These are phyloP conservation scores for Anguilla japonica DNA, from an alignment of 2,113 vertebrate genomes.

Conservation along the genomic window DNA sequence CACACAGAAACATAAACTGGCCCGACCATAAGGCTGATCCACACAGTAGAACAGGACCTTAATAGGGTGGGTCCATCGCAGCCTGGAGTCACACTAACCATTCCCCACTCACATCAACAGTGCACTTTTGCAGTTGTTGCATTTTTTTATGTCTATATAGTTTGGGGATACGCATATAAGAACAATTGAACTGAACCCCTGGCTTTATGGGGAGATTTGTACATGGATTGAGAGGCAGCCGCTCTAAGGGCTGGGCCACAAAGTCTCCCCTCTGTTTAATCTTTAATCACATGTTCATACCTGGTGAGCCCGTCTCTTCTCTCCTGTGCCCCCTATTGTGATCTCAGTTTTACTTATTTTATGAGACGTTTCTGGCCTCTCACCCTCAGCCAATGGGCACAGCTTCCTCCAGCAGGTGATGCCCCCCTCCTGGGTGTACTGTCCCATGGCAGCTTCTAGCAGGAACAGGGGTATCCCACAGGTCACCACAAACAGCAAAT, in stretches of 20 bases:
- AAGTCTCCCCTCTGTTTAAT: neutral
- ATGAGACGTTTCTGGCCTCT: constrained; percentile 3
- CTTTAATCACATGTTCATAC: neutral
- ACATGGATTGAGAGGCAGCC: no score
- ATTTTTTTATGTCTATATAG: no score
- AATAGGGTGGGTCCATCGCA: no score
- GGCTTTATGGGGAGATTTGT: no score
- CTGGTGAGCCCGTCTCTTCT: neutral
- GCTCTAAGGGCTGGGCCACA: neutral
- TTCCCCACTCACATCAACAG: no score
- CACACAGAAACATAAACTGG: no score
- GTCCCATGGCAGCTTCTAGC: constrained; percentile 65
- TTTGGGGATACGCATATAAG: no score
- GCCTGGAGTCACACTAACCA: no score
- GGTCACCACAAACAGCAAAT: constrained; percentile 66
- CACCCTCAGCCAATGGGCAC: constrained; percentile 69
- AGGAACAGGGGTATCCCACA: constrained; percentile 69
- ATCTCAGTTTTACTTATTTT: neutral
- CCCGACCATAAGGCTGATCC: no score
- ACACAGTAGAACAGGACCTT: no score
- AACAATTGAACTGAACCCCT: no score
- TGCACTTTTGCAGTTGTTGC: no score
- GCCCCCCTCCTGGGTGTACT: constrained; percentile 66
- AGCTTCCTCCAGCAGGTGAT: constrained; percentile 70
- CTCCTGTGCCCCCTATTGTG: neutral